A percentile compares a stretch with the other conserved stretches of the same genome.
Evolutionary conservation across 2,888 invertebrate species (phyloP).

Genomic region (Tenodera sinensis): DNA sequence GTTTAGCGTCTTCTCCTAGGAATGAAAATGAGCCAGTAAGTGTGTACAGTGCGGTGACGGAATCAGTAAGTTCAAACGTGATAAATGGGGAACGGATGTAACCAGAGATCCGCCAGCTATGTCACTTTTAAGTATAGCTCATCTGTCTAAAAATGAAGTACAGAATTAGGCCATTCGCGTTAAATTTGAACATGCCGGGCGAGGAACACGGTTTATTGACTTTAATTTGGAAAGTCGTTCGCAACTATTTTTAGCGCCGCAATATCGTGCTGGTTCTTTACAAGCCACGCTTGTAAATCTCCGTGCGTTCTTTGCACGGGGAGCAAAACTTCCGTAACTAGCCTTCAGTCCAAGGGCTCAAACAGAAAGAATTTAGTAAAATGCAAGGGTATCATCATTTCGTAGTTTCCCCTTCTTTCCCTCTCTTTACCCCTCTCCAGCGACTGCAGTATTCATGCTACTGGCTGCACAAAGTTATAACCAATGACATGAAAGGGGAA

Average conservation of each 20-base stretch:
- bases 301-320: neutral
- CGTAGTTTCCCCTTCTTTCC: no score
- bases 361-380: no score
- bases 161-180: neutral
- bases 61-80: neutral
- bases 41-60: no score
- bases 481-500: no score
- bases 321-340: no score
- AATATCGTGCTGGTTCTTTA: neutral
- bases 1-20: no score
- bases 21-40: no score
- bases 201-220: neutral
- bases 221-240: neutral
- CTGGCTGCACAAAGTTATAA: no score
- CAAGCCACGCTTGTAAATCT: neutral
- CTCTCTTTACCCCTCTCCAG: no score
- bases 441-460: no score
- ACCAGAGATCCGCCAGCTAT: neutral
- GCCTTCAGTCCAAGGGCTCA: no score
- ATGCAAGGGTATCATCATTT: no score
- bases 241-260: neutral
- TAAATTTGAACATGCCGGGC: neutral
- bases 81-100: neutral
- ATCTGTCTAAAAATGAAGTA: slow-evolving; percentile 1
- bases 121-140: neutral